Percentiles rank a stretch among this genome's conserved stretches.
Evolutionary conservation across 2,888 invertebrate genomes (phyloP).

Genomic region (Rhamphomyia laevipes): DNA sequence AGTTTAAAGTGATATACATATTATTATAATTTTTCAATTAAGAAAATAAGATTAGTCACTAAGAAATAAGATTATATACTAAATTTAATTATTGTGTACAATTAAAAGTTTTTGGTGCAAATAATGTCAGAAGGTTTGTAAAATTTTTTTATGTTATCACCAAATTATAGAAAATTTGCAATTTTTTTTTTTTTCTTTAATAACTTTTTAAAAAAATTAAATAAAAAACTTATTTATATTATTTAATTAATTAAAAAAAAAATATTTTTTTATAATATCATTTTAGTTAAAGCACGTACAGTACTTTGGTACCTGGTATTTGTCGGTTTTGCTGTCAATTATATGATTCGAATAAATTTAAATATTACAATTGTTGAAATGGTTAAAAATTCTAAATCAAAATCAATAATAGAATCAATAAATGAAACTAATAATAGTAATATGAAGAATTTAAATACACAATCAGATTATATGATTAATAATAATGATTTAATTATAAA

Average conservation of each 20-base stretch:
- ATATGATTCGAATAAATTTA: slow-evolving; percentile 54
- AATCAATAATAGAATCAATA: slow-evolving; percentile 1
- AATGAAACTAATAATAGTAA: neutral
- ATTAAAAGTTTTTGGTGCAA: neutral
- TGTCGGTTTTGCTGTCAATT: slow-evolving; percentile 54
- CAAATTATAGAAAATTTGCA: neutral
- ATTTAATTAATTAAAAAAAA: too few relatives aligned
- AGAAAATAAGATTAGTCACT: too few relatives aligned
- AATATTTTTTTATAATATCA: neutral
- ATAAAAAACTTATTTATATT: too few relatives aligned
- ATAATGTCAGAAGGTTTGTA: neutral
- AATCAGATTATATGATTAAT: neutral
- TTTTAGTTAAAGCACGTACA: slow-evolving; percentile 31
- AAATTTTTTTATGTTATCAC: neutral
- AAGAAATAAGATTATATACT: too few relatives aligned
- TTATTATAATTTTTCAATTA: too few relatives aligned
- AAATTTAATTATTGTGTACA: too few relatives aligned
- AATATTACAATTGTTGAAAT: slow-evolving; percentile 58
- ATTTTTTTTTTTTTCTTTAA: neutral
- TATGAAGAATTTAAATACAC: neutral
- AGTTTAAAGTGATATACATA: too few relatives aligned
- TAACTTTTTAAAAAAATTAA: neutral
- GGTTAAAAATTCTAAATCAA: slow-evolving; percentile 31
- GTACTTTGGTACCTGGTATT: slow-evolving; percentile 54
- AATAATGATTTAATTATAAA: slow-evolving; percentile 2